A percentile compares a stretch with the other conserved stretches of the same genome.
Conservation (phyloP, 2,888 invertebrate species). For the Temnothorax unifasciatus region DNA sequence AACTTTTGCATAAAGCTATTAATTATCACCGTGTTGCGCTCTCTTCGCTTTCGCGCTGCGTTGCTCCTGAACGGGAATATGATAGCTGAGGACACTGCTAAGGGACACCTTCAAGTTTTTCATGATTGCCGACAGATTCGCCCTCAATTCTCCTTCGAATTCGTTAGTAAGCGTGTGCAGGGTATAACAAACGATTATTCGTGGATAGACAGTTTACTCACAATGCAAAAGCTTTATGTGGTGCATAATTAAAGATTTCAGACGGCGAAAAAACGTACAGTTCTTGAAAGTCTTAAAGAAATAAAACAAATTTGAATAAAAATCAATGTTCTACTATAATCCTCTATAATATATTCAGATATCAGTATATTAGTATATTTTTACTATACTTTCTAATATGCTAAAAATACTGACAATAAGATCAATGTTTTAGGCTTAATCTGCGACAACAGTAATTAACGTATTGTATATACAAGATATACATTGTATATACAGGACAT, state of each 20-base stretch:
- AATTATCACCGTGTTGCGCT: slow-evolving; percentile 81
- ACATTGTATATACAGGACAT: not conserved
- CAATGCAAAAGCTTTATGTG: not conserved
- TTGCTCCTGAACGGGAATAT: slow-evolving; percentile 82
- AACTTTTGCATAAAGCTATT: slow-evolving; percentile 19
- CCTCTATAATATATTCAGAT: not conserved
- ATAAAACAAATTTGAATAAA: not conserved
- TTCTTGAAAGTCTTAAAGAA: not conserved
- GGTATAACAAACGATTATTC: slow-evolving; percentile 56
- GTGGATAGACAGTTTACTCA: not conserved
- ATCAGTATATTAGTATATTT: not conserved
- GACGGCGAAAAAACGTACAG: not conserved
- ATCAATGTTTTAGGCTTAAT: not conserved
- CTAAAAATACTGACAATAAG: not conserved
- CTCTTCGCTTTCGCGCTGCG: slow-evolving; percentile 81
- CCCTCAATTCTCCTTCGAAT: slow-evolving; percentile 75
- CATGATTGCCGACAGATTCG: slow-evolving; percentile 75
- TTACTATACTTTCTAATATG: not conserved
- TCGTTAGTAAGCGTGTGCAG: slow-evolving; percentile 77
- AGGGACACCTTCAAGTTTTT: slow-evolving; percentile 84
- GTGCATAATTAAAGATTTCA: not conserved
- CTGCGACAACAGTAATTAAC: not conserved
- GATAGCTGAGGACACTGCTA: slow-evolving; percentile 84
- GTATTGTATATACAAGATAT: not conserved
- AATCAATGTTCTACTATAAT: not conserved